These are phyloP conservation scores for Apteryx mantelli DNA, from an alignment of 2,113 vertebrate genomes.

Conservation along the genomic window DNA sequence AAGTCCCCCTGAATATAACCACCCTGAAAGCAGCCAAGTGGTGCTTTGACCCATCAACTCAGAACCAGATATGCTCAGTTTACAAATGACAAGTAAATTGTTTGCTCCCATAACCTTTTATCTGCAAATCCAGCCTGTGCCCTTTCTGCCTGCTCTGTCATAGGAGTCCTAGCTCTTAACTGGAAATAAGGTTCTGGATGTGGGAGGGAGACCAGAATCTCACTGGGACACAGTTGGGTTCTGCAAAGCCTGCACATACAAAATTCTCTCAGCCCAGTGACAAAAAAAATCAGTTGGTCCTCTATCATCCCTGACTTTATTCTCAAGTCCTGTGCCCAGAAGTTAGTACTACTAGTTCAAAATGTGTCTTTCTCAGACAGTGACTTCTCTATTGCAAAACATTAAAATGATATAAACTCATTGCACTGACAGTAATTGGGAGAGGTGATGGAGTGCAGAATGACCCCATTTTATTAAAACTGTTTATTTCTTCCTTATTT, in stretches of 20 bases:
- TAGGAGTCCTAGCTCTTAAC: neutral
- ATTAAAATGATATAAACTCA: neutral
- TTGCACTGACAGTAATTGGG: neutral
- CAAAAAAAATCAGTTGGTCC: neutral
- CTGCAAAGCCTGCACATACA: neutral
- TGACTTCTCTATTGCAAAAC: neutral
- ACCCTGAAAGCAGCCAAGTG: neutral
- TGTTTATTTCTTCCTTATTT: neutral
- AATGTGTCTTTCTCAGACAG: neutral
- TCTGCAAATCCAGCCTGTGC: neutral
- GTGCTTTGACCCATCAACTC: neutral
- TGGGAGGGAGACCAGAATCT: neutral
- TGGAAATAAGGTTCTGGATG: neutral
- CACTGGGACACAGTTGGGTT: neutral
- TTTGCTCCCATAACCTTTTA: neutral
- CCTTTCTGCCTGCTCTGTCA: neutral
- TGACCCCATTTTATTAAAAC: neutral
- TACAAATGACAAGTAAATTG: neutral
- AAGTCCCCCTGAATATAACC: neutral
- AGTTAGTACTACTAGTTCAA: neutral
- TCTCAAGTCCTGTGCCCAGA: neutral
- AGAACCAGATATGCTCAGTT: neutral
- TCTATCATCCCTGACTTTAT: neutral
- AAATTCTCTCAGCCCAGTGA: neutral
- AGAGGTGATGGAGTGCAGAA: neutral